phyloP scores from a whole-genome alignment of 2,888 invertebrate genomes.

The Myopa tessellatipennis region DNA sequence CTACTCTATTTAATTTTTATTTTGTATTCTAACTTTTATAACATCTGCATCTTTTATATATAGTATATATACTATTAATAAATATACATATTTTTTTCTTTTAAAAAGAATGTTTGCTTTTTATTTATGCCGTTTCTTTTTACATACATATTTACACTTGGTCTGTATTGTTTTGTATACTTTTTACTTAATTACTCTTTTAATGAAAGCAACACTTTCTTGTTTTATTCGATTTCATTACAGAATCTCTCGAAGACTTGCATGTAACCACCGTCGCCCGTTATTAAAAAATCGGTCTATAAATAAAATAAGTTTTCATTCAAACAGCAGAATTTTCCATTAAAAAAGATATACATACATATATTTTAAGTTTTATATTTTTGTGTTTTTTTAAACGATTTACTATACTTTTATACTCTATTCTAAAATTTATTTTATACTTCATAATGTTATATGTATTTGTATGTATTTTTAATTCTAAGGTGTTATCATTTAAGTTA shows the following conservation, averaged over 20 bases:
- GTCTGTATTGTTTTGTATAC: neutral
- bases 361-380: too few relatives aligned
- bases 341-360: too few relatives aligned
- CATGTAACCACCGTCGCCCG: slow-evolving; percentile 21
- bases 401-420: too few relatives aligned
- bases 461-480: neutral
- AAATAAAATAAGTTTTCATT: too few relatives aligned
- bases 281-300: neutral
- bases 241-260: slow-evolving; percentile 36
- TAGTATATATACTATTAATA: neutral
- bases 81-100: neutral
- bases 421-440: neutral
- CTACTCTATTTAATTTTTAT: too few relatives aligned
- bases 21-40: too few relatives aligned
- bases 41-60: too few relatives aligned
- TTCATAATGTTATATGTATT: neutral
- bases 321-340: too few relatives aligned
- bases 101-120: neutral
- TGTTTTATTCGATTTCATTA: slow-evolving; percentile 22
- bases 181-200: neutral
- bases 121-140: neutral
- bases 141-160: neutral
- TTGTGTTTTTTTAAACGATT: too few relatives aligned
- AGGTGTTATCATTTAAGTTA: neutral
- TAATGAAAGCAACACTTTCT: neutral